Percentiles rank a stretch among this genome's conserved stretches.
Conservation (phyloP, 2,888 invertebrate genomes). For the Caenorhabditis sinica region DNA sequence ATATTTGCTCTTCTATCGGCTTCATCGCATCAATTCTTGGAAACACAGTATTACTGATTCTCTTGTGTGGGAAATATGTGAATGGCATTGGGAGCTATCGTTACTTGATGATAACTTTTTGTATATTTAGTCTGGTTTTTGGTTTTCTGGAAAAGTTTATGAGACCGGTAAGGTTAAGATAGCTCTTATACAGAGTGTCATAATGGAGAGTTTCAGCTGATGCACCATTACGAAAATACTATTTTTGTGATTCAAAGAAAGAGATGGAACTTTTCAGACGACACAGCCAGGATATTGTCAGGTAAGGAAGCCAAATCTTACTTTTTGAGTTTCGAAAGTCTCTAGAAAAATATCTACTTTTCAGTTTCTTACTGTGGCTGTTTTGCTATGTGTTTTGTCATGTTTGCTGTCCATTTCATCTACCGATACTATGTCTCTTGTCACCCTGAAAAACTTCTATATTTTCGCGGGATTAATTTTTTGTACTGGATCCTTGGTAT, state of each 20-base stretch:
- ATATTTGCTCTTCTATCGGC: slow-evolving; percentile 15
- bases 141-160: slow-evolving; percentile 34
- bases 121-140: slow-evolving; percentile 51
- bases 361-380: slow-evolving; percentile 52
- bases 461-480: slow-evolving; percentile 29
- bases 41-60: slow-evolving; percentile 15
- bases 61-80: slow-evolving; percentile 9
- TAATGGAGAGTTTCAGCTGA: slow-evolving; percentile 25
- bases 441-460: slow-evolving; percentile 17
- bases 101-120: slow-evolving; percentile 53
- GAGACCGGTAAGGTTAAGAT: slow-evolving; percentile 46
- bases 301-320: no score
- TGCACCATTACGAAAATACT: slow-evolving; percentile 54
- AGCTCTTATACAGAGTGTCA: no score
- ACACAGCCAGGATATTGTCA: slow-evolving; percentile 20
- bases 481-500: slow-evolving; percentile 42
- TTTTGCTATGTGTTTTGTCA: slow-evolving; percentile 54
- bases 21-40: slow-evolving; percentile 20
- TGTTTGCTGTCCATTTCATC: slow-evolving; percentile 54
- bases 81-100: slow-evolving; percentile 46
- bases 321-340: no score
- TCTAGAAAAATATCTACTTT: not conserved
- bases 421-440: slow-evolving; percentile 55
- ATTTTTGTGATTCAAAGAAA: slow-evolving; percentile 52
- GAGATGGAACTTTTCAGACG: slow-evolving; percentile 35